Base-by-base conservation (phyloP, 2,888 invertebrate genomes). In the Sinopyrophorus schimmeli region DNA sequence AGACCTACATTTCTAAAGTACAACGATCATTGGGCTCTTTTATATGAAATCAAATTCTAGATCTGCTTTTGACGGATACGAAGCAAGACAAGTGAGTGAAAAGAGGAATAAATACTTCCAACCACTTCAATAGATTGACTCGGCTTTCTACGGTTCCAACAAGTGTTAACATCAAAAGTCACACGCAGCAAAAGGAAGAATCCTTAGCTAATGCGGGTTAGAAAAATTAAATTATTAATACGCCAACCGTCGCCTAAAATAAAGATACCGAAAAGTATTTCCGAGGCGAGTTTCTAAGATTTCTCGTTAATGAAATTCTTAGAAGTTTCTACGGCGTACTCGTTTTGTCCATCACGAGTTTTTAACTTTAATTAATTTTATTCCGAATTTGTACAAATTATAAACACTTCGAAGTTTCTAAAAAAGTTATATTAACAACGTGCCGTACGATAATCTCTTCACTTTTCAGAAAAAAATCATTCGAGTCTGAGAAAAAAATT, bases 91-190 rank as follows among this genome's bases (percentile, higher is more conserved):
- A 32, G 30, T 38, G 38, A 46, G 38, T 27, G 40, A 47, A 35
- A 38, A 35, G 20, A 23, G 28, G 24, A 41, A 39, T 35, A 34
- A 47, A 47, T 41, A 34, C 34, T 5, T 14, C 12, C 20, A 35
- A 30, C 35, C 41, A 47, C 47, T 47, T 14, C 28, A 47, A 41
- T 16, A 41, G 41, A 47, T 47, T 47, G 47, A 28, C 37, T 47
- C 27, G 20, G 20, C 21, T 40, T 35, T 24, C 14, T 24, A 12
- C 27, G 17, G 18, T 32, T 34, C 40, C 35, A 35, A 34, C 47
- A 47, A 41, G 47, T 35, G 47, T 38, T 18, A 12, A 12, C 7
- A 11, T 26, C 38, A 23, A 15, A 23, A 23, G 3, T n/a, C 9
- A 34, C 16, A 3, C 12, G 18, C 9, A 5, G 5, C n/a, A 21